Percentiles rank a stretch among this genome's conserved stretches.
phyloP scores from a whole-genome alignment of 1,140 invertebrate genomes.

The Diabrotica undecimpunctata region DNA sequence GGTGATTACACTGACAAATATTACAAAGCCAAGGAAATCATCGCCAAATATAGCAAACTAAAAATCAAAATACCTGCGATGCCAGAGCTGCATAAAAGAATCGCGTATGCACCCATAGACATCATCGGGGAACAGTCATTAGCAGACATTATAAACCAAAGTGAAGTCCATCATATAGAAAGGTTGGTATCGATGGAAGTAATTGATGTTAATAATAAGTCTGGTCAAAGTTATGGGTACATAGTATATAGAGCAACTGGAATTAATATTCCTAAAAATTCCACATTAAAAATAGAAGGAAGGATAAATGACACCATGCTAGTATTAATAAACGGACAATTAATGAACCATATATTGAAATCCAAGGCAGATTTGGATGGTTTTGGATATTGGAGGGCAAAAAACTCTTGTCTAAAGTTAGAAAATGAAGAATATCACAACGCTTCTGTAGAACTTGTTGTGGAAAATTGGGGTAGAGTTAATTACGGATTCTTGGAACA shows the following conservation, averaged over 20 bases:
- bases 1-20: constrained; percentile 52
- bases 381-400: constrained; percentile 50
- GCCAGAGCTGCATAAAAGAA: constrained; percentile 24
- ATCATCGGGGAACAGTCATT: constrained; percentile 37
- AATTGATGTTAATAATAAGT: constrained; percentile 51
- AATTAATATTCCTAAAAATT: constrained; percentile 29
- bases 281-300: constrained; percentile 47
- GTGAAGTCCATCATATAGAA: constrained; percentile 25
- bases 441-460: constrained; percentile 52
- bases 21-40: constrained; percentile 41
- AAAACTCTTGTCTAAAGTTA: constrained; percentile 38
- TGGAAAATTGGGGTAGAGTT: constrained; percentile 58
- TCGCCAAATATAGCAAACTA: constrained; percentile 45
- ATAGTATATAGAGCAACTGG: constrained; percentile 51
- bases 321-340: constrained; percentile 49
- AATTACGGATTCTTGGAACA: constrained; percentile 53
- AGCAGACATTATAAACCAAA: constrained; percentile 36
- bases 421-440: constrained; percentile 26
- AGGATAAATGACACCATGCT: constrained; percentile 53
- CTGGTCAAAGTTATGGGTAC: constrained; percentile 59
- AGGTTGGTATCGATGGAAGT: constrained; percentile 51
- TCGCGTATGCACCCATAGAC: not conserved
- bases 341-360: constrained; percentile 42
- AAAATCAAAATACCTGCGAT: constrained; percentile 44
- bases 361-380: constrained; percentile 38